Evolutionary conservation across 2,113 vertebrate species (phyloP).

Genomic region (Pangasianodon hypophthalmus): DNA sequence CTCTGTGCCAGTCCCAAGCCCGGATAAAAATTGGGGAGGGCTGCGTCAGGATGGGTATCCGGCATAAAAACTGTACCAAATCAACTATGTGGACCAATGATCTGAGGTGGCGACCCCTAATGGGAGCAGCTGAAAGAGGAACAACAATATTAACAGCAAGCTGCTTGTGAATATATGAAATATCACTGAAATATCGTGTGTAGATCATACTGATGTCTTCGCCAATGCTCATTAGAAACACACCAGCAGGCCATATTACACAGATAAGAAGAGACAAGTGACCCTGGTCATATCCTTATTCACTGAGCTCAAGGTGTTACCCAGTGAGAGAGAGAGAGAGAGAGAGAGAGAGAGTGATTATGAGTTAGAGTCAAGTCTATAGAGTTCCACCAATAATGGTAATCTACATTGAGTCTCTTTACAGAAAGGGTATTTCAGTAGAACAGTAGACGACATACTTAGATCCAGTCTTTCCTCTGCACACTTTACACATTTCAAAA

Average conservation of each 20-base stretch:
- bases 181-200: neutral
- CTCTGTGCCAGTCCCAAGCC: too few species aligned
- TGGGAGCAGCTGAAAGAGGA: too few species aligned
- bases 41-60: too few species aligned
- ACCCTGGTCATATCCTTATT: constrained; percentile 25
- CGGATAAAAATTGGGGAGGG: too few species aligned
- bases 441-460: neutral
- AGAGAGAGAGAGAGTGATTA: neutral
- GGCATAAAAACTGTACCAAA: too few species aligned
- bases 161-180: neutral
- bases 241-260: neutral
- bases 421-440: neutral
- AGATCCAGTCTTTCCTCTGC: neutral
- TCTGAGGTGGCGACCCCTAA: too few species aligned
- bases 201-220: neutral
- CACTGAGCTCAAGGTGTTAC: constrained; percentile 19
- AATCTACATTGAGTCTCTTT: neutral
- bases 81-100: too few species aligned
- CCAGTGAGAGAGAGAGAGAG: neutral
- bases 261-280: constrained; percentile 17
- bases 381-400: neutral
- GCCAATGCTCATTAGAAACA: constrained; percentile 12
- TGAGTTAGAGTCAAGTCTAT: neutral
- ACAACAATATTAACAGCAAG: neutral
- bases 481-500: neutral